These are phyloP conservation scores for Desoria tigrina DNA, from an alignment of 2,888 invertebrate genomes.

Conservation along the genomic window DNA sequence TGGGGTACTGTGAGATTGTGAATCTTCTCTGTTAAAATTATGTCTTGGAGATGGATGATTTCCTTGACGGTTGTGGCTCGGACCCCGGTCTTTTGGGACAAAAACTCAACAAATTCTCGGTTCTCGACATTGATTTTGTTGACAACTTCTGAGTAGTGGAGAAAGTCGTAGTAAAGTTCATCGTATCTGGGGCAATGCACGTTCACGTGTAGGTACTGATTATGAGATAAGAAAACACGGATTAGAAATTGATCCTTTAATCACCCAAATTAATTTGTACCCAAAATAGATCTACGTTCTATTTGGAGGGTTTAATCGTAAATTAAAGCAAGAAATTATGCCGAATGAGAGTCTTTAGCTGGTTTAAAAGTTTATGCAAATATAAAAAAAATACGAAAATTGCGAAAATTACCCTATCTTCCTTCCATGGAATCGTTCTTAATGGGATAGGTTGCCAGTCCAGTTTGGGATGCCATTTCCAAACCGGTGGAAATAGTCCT, in stretches of 20 bases:
- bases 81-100: slow-evolving; percentile 66
- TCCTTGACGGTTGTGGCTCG: slow-evolving; percentile 62
- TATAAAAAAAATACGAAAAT: no score
- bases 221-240: slow-evolving; percentile 14
- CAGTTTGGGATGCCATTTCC: slow-evolving; percentile 64
- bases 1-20: slow-evolving; percentile 70
- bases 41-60: slow-evolving; percentile 67
- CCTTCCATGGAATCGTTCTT: slow-evolving; percentile 43
- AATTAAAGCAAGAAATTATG: no score
- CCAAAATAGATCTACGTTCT: no score
- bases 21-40: slow-evolving; percentile 68
- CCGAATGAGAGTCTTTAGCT: no score
- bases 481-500: slow-evolving; percentile 70
- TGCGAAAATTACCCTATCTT: slow-evolving; percentile 44
- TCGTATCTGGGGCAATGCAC: slow-evolving; percentile 69
- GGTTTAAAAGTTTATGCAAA: no score
- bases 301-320: no score
- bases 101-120: slow-evolving; percentile 66
- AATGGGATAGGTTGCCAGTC: slow-evolving; percentile 56
- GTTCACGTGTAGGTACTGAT: slow-evolving; percentile 62
- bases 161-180: slow-evolving; percentile 61
- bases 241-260: no score
- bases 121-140: slow-evolving; percentile 64
- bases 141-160: slow-evolving; percentile 61
- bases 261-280: no score